Percentiles rank a stretch among this genome's conserved stretches.
phyloP scores from a whole-genome alignment of 2,888 invertebrate species.

The Nipponacmea schrenckii region DNA sequence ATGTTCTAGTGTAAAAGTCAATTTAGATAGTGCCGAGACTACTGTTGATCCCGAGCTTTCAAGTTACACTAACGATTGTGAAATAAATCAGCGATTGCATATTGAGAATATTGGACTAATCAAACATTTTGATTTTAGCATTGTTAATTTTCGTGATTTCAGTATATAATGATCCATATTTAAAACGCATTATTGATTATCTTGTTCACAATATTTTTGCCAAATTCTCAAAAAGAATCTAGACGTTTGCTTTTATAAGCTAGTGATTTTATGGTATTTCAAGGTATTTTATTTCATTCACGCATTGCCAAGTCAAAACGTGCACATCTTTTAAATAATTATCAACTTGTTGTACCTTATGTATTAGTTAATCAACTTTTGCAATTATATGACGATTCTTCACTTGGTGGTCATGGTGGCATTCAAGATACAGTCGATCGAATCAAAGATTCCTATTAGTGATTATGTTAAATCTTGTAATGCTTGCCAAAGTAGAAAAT shows the following conservation, averaged over 20 bases:
- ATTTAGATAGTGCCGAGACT: not conserved
- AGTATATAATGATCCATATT: slow-evolving; percentile 14
- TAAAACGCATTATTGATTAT: slow-evolving; percentile 6
- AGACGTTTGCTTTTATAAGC: slow-evolving; percentile 22
- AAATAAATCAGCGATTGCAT: not conserved
- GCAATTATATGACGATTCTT: slow-evolving; percentile 23
- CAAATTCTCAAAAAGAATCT: slow-evolving; percentile 25
- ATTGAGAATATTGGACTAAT: slow-evolving; percentile 5
- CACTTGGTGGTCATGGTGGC: slow-evolving; percentile 23
- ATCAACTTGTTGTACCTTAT: slow-evolving; percentile 27
- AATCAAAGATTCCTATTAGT: slow-evolving; percentile 19
- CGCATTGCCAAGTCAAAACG: slow-evolving; percentile 22
- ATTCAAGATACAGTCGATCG: slow-evolving; percentile 26
- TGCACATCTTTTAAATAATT: slow-evolving; percentile 13
- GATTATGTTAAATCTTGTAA: slow-evolving; percentile 23
- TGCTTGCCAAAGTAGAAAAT: slow-evolving; percentile 22
- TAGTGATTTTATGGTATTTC: slow-evolving; percentile 24
- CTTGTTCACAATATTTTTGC: slow-evolving; percentile 16
- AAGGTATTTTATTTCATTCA: slow-evolving; percentile 27
- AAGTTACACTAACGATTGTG: not conserved
- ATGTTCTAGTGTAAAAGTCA: not conserved
- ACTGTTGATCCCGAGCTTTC: not conserved
- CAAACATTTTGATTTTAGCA: not conserved
- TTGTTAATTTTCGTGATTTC: not conserved
- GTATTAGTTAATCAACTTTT: slow-evolving; percentile 21